Conservation (phyloP, 2,797 vertebrate genomes). For the Vireo griseus region DNA sequence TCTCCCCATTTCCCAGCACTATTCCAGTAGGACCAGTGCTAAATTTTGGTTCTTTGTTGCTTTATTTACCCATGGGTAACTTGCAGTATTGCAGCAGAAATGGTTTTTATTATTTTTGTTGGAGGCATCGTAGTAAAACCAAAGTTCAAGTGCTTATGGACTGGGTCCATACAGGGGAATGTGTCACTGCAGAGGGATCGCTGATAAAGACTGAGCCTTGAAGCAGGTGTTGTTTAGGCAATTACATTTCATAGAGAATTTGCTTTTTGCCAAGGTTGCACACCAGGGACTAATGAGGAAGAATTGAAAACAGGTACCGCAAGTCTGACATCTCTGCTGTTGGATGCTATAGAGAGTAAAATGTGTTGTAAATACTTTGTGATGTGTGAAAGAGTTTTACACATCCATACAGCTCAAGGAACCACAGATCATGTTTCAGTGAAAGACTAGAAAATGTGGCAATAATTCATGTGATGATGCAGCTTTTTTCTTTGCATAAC, state of each 20-base stretch:
- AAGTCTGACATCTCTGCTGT: not conserved
- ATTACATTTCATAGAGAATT: not conserved
- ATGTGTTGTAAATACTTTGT: not conserved
- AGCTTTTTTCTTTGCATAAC: not conserved
- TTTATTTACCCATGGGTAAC: not conserved
- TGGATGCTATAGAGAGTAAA: not conserved
- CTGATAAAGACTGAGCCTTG: not conserved
- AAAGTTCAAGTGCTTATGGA: not conserved
- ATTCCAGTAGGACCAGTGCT: not conserved
- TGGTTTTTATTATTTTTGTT: not conserved
- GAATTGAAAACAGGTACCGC: not conserved
- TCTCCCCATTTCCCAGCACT: not conserved
- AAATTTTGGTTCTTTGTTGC: not conserved
- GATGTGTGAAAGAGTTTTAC: not conserved
- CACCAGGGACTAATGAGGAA: not conserved
- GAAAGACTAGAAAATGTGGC: not conserved
- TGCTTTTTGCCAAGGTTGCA: not conserved
- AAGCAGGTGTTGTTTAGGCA: not conserved
- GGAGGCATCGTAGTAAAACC: not conserved
- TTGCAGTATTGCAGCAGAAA: not conserved
- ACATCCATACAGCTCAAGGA: not conserved
- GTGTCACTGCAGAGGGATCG: not conserved
- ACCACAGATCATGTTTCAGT: not conserved
- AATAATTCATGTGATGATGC: not conserved
- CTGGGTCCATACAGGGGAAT: not conserved